Evolutionary conservation across 2,113 vertebrate genomes (phyloP), one percentile per base, ranked within the genome.

Genomic region (Ondatra zibethicus): DNA sequence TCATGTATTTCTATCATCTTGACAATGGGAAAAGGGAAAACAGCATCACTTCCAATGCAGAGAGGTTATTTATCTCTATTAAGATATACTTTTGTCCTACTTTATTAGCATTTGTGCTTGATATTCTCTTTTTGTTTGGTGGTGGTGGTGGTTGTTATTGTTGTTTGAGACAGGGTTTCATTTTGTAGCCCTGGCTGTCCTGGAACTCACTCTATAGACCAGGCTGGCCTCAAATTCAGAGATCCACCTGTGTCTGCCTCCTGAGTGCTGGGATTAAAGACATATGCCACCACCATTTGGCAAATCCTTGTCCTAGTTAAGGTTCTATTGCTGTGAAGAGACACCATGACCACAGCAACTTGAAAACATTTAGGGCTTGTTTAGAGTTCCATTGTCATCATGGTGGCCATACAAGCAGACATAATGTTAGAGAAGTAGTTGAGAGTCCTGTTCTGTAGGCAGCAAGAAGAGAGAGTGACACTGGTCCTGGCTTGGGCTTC

Each of bases 101-200:
- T 82, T 6, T 90, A 66, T 96, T 85, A 92, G 31, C 80, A 39
- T 86, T 92, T 94, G 75, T 75, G 21, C 29, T 75, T 93, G 94
- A 70, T 58, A 81, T 23, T 81, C 21, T 58, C 11, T 2, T 47
- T 47, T 76, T 45, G 11, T 7, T 19, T 70, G 7, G 6, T 21
- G 17, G 16, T 12, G 63, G 63, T 61, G 25, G 23, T 21, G 8
- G 61, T 23, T 23, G 65, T 4, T 13, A 33, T 68, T 14, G 31
- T 68, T 68, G 31, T 68, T 68, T 68, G 29, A 68, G 66, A 68
- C 31, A 33, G 27, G 29, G 13, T 68, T 68, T 68, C 66, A 33
- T 33, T 68, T 31, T 68, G 66, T 68, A 33, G 31, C 66, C 66
- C 5, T 68, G 66, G 66, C 66, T 68, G n/a, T 21, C 70, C 70